Base-by-base conservation (phyloP, 2,797 vertebrate species). In the Lacerta viridis region DNA sequence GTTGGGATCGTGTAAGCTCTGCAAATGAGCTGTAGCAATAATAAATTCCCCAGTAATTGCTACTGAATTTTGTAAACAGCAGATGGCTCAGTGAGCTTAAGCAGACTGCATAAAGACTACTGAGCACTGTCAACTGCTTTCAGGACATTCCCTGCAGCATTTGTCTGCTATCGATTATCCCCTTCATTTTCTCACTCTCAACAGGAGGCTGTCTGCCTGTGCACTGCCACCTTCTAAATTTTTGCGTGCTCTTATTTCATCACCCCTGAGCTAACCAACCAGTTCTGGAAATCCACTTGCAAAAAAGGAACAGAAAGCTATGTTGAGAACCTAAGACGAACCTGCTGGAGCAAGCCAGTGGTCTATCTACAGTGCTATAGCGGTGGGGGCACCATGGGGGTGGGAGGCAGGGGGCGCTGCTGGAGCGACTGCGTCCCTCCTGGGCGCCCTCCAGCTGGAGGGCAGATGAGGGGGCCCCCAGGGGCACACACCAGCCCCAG, bases 11-110 rank as follows among this genome's bases (percentile, higher is more conserved):
- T 59, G 15, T 80, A 80, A 87, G 85, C 77, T 55, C 77, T 39
- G 46, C 25, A 41, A 72, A 86, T 69, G 29, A 86, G n/a, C 61
- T 69, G 23, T 41, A 8, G 25, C 23, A 43, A 59, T 61, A 61
- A n/a, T n/a, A 43, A 72, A 59, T 61, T 81, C 68, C 36, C 68
- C 68, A 61, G 36, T 74, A 80, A 87, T 80, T 61, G 18, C 68
- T 69, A 59, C 68, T 72, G 85, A 74, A 74, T 39, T 80, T 17
- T n/a, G 68, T 87, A 80, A 87, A 80, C 78, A 80, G 78, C 68
- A 80, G 68, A 43, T 64, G 50, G 78, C n/a, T 80, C 25, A 5
- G 15, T 87, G 66, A 86, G 85, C 13, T 64, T 71, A 86, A 69
- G 17, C 77, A 71, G 46, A 41, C 68, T 80, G 43, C 33, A 68